Base-by-base conservation (phyloP, 2,797 vertebrate genomes). In the Agapornis canus region DNA sequence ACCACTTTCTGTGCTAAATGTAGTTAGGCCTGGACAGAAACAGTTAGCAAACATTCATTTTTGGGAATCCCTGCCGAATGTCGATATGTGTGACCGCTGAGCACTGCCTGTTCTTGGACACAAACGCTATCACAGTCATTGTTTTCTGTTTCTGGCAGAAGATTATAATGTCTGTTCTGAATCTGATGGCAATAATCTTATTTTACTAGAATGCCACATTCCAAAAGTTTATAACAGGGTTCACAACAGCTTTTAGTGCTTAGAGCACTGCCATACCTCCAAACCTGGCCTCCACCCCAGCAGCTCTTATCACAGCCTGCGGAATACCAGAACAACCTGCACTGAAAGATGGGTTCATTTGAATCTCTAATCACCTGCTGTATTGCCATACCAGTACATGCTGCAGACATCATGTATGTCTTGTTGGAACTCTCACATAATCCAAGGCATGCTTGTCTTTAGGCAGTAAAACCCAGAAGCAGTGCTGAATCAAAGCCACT, bases 111-210 rank as follows among this genome's bases (percentile, higher is more conserved):
- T 65, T 92, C 65, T 84, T 84, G 81, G 70, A 69, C 63, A 76
- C 2, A 15, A 84, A 59, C 39, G 42, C 63, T 57, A 32, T 23
- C 1, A 5, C 16, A 45, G 59, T 49, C 27, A 70, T 75, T 65
- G n/a, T 86, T 87, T 75, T 78, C 52, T 83, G 9, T 42, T 86
- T 64, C 66, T 90, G 73, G 65, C 42, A 82, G 40, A 59, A 89
- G 52, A 82, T 32, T 47, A 64, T 22, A 10, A 16, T 4, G 19
- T 70, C 40, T 81, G 42, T 45, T 72, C 51, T 70, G 48, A 92
- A 69, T 65, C 66, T 73, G 11, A 0, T 1, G 66, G 23, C 32
- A 73, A 56, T 76, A 73, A 39, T 78, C 32, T 78, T 65, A 31
- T 57, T 83, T 91, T 70, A 63, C 32, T 27, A 69, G 52, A 91